Conservation (phyloP, 2,797 vertebrate genomes). For the Myotis daubentonii region DNA sequence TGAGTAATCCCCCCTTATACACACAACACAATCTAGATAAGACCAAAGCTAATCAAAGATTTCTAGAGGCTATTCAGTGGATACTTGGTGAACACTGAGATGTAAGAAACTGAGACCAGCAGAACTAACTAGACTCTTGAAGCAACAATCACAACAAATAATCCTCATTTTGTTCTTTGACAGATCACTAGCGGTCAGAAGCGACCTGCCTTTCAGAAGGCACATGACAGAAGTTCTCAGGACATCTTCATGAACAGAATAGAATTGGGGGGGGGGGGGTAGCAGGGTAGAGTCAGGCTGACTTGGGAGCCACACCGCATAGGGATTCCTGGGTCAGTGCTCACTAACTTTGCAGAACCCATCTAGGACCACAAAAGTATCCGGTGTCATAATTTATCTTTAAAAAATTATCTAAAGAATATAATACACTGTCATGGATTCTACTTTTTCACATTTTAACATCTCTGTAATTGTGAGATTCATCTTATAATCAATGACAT, state of each 20-base stretch:
- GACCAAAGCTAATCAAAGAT: background rate
- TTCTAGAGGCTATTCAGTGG: background rate
- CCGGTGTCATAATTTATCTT: background rate
- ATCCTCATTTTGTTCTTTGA: background rate
- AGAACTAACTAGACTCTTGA: background rate
- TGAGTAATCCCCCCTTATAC: background rate
- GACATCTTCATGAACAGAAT: background rate
- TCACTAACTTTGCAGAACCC: background rate
- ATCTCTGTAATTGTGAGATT: background rate
- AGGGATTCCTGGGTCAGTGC: background rate
- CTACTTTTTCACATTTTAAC: background rate
- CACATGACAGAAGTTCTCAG: background rate
- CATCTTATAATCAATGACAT: background rate
- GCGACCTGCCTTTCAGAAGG: background rate
- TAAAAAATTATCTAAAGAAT: background rate
- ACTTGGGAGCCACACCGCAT: rapidly evolving
- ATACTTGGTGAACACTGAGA: background rate
- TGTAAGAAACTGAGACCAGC: background rate
- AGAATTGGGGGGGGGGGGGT: rapidly evolving
- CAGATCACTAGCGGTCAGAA: background rate
- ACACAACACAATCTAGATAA: background rate
- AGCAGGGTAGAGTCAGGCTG: background rate
- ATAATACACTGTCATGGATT: background rate
- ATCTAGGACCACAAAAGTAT: too few relatives aligned
- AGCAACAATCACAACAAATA: background rate